Percentiles rank a stretch among this genome's conserved stretches.
These are phyloP conservation scores for Cotesia congregata DNA, from an alignment of 2,888 invertebrate genomes.

Conservation along the genomic window DNA sequence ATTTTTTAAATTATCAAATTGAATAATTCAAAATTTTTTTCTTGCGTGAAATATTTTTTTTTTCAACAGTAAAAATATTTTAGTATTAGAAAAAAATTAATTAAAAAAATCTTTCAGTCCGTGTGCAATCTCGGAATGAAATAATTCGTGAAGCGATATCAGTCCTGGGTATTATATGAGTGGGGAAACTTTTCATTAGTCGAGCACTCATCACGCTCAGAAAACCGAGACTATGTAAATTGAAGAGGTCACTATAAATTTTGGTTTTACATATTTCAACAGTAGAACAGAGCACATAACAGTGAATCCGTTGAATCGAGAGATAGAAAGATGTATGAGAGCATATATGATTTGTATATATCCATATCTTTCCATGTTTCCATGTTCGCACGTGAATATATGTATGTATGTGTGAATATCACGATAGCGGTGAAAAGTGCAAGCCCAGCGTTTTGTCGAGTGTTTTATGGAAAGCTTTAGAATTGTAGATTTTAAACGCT, in stretches of 20 bases:
- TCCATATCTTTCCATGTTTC: not conserved
- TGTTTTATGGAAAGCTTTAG: slow-evolving; percentile 70
- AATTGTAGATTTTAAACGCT: slow-evolving; percentile 67
- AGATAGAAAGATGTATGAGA: slow-evolving; percentile 49
- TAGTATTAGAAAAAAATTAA: too few relatives aligned
- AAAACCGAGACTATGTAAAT: slow-evolving; percentile 65
- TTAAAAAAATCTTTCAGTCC: too few relatives aligned
- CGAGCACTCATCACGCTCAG: slow-evolving; percentile 26
- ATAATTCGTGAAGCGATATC: slow-evolving; percentile 21
- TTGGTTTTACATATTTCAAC: slow-evolving; percentile 70
- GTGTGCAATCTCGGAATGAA: not conserved
- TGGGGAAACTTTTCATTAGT: slow-evolving; percentile 59
- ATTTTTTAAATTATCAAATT: too few relatives aligned
- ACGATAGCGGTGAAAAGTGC: slow-evolving; percentile 64
- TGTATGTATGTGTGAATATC: slow-evolving; percentile 29
- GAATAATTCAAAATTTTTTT: too few relatives aligned
- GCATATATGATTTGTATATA: slow-evolving; percentile 11
- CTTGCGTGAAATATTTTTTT: too few relatives aligned
- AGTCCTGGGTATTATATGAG: not conserved
- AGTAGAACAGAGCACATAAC: too few relatives aligned
- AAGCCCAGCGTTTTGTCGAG: slow-evolving; percentile 68
- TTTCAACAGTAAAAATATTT: too few relatives aligned
- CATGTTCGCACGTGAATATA: not conserved
- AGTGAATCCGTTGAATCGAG: slow-evolving; percentile 45
- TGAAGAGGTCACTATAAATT: slow-evolving; percentile 65